phyloP scores from a whole-genome alignment of 2,888 invertebrate species.

The Dysmachus trigonus region DNA sequence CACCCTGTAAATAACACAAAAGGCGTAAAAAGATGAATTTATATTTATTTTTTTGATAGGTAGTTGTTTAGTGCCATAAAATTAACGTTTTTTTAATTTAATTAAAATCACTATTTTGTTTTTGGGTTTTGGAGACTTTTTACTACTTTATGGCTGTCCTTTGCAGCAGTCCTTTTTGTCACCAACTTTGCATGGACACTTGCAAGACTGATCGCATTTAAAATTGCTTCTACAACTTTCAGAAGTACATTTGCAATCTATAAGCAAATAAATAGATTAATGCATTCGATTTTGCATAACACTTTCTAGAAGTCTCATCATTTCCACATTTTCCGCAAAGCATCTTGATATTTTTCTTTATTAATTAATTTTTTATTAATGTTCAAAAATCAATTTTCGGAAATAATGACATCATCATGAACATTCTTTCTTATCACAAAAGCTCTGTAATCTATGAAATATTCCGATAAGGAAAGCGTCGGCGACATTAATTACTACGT shows the following conservation, averaged over 20 bases:
- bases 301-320: too few species aligned
- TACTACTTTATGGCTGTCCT: background rate
- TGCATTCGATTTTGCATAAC: too few species aligned
- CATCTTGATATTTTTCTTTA: background rate
- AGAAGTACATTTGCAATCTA: conserved; percentile 60
- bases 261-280: background rate
- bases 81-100: too few species aligned
- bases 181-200: conserved; percentile 53
- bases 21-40: too few species aligned
- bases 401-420: too few species aligned
- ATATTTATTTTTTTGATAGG: too few species aligned
- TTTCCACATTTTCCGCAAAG: background rate
- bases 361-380: background rate
- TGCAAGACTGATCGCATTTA: conserved; percentile 56
- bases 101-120: too few species aligned
- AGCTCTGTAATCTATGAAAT: background rate
- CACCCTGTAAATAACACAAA: too few species aligned
- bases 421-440: too few species aligned
- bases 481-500: background rate
- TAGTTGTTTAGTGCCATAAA: too few species aligned
- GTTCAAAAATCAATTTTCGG: too few species aligned
- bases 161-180: conserved; percentile 49
- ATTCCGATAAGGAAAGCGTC: background rate
- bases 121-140: too few species aligned
- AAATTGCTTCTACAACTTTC: conserved; percentile 58